phyloP scores from a whole-genome alignment of 2,797 vertebrate genomes.

The Etheostoma nigrum region DNA sequence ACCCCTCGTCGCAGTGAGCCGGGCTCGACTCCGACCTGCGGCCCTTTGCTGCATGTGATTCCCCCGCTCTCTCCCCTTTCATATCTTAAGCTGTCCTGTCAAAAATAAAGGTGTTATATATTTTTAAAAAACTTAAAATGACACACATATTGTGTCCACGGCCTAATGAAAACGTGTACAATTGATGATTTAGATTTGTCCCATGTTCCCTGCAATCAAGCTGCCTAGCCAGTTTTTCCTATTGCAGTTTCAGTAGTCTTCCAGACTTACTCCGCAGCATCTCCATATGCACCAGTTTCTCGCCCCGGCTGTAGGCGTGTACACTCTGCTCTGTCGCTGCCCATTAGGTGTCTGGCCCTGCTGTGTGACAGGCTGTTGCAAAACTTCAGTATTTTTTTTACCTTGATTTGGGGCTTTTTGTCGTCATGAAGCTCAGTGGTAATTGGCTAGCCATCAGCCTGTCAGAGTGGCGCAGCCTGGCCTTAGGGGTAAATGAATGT shows the following conservation, averaged over 20 bases:
- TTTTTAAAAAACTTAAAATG: background rate
- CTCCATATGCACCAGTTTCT: slow-evolving; percentile 28
- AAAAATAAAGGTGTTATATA: too few species aligned
- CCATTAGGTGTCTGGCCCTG: slow-evolving; percentile 47
- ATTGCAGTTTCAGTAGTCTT: background rate
- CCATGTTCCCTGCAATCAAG: background rate
- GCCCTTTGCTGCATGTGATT: too few species aligned
- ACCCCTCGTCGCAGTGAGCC: too few species aligned
- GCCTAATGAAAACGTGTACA: background rate
- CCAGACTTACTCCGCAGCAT: slow-evolving; percentile 7
- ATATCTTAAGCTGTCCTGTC: too few species aligned
- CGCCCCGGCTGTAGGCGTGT: background rate
- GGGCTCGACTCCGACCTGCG: too few species aligned
- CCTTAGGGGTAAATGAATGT: slow-evolving; percentile 77
- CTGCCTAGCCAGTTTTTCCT: background rate
- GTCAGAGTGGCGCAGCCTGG: slow-evolving; percentile 54
- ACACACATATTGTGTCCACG: background rate
- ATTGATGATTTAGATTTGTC: background rate
- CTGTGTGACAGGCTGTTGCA: slow-evolving; percentile 22
- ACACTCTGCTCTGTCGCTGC: slow-evolving; percentile 55
- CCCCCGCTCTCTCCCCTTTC: too few species aligned
- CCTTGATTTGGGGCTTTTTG: slow-evolving; percentile 53
- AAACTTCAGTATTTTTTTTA: slow-evolving; percentile 34
- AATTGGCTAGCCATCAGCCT: slow-evolving; percentile 74
- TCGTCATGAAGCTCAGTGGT: slow-evolving; percentile 63